Evolutionary conservation across 1,140 invertebrate species (phyloP).

Genomic region (Lepidurus packardi): DNA sequence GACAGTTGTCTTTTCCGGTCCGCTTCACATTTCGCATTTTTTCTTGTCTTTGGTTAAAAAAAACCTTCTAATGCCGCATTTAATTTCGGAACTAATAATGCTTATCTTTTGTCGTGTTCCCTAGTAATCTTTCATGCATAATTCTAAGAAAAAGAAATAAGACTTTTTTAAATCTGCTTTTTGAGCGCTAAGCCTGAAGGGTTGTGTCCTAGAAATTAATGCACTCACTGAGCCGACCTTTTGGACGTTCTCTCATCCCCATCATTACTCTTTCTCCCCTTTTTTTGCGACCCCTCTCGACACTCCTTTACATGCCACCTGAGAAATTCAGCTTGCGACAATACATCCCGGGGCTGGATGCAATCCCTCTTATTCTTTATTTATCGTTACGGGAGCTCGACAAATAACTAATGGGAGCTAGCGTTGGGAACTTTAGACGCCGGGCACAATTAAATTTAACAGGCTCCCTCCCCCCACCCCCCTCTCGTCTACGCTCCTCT

Average conservation of each 20-base stretch:
- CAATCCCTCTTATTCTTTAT: neutral
- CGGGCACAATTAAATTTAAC: conserved; percentile 19
- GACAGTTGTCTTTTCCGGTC: neutral
- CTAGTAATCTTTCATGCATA: neutral
- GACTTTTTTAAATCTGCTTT: neutral
- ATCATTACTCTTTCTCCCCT: neutral
- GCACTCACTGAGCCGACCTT: neutral
- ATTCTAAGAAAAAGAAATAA: neutral
- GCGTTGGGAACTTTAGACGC: conserved; percentile 13
- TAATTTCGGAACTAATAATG: too few species aligned
- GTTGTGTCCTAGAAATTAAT: neutral
- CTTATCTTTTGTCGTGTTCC: too few species aligned
- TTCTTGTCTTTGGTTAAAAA: neutral
- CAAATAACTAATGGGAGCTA: conserved; percentile 20
- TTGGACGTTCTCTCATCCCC: neutral
- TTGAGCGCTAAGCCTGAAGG: neutral
- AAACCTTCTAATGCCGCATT: too few species aligned
- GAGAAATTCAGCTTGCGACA: neutral
- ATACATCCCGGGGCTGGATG: neutral
- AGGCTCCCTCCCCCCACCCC: neutral
- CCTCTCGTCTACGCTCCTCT: neutral
- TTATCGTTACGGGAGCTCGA: conserved; percentile 15
- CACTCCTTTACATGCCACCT: conserved; percentile 4
- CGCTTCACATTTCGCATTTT: neutral
- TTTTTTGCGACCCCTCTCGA: neutral